Percentiles rank a stretch among this genome's conserved stretches.
phyloP scores from a whole-genome alignment of 2,113 vertebrate species.

The Leptodactylus fuscus region DNA sequence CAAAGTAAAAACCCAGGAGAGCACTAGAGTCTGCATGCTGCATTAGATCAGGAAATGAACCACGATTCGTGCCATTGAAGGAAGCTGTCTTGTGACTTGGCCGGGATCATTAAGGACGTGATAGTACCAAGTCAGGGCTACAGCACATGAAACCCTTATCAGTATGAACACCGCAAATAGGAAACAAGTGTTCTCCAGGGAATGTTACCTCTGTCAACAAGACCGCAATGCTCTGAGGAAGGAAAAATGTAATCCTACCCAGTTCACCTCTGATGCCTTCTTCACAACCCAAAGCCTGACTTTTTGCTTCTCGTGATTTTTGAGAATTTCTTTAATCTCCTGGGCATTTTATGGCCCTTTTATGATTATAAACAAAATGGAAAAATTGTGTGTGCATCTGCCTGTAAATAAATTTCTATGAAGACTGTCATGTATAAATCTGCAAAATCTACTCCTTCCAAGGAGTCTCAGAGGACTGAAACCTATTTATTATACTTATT shows the following conservation, averaged over 20 bases:
- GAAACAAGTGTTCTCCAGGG: too few species aligned
- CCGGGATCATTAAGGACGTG: too few species aligned
- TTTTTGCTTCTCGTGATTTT: background rate
- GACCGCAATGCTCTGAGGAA: background rate
- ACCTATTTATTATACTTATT: conserved; percentile 32
- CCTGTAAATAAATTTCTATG: conserved; percentile 41
- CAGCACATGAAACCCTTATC: background rate
- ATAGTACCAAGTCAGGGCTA: background rate
- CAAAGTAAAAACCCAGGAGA: background rate
- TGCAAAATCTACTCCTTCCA: background rate
- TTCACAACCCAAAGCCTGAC: conserved; percentile 24
- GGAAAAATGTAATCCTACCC: background rate
- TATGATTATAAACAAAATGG: background rate
- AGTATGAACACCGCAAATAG: background rate
- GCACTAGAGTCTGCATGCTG: background rate
- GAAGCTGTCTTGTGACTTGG: background rate
- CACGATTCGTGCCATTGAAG: background rate
- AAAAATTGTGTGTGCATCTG: background rate
- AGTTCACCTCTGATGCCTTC: conserved; percentile 58
- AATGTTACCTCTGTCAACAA: too few species aligned
- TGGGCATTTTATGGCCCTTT: background rate
- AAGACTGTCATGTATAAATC: background rate
- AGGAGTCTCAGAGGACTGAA: background rate
- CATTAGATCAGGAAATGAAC: background rate
- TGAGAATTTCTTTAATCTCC: conserved; percentile 13